Evolutionary conservation across 2,797 vertebrate species (phyloP).

Genomic region (Parauchenoglanis punctatus): DNA sequence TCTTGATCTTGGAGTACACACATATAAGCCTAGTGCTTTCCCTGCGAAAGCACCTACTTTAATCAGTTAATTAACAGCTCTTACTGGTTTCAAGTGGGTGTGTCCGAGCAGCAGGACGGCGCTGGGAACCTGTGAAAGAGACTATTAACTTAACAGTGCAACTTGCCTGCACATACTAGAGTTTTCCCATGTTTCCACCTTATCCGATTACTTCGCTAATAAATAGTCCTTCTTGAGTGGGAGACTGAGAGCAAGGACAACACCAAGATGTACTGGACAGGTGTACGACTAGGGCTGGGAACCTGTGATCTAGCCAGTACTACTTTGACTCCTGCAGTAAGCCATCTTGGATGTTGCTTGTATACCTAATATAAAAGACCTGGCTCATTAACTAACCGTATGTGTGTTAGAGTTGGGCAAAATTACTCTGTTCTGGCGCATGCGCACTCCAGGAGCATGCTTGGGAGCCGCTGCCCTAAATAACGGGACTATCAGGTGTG

Average conservation of each 20-base stretch:
- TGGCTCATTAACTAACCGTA: background rate
- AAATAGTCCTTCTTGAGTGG: no score
- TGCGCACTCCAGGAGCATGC: background rate
- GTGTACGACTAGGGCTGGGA: background rate
- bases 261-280: background rate
- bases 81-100: background rate
- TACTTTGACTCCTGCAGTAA: background rate
- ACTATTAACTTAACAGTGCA: background rate
- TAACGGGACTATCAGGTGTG: constrained; percentile 42
- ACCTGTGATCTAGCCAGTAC: background rate
- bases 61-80: background rate
- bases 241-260: background rate
- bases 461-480: background rate
- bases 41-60: background rate
- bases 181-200: no score
- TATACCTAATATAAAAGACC: background rate
- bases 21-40: background rate
- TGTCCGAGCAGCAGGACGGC: background rate
- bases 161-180: background rate
- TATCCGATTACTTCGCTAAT: no score
- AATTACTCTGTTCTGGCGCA: background rate
- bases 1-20: background rate
- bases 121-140: background rate
- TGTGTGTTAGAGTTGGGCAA: no score
- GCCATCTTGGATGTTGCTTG: background rate